A percentile compares a stretch with the other conserved stretches of the same genome.
phyloP scores from a whole-genome alignment of 2,113 vertebrate species.

The Hyaena hyaena region DNA sequence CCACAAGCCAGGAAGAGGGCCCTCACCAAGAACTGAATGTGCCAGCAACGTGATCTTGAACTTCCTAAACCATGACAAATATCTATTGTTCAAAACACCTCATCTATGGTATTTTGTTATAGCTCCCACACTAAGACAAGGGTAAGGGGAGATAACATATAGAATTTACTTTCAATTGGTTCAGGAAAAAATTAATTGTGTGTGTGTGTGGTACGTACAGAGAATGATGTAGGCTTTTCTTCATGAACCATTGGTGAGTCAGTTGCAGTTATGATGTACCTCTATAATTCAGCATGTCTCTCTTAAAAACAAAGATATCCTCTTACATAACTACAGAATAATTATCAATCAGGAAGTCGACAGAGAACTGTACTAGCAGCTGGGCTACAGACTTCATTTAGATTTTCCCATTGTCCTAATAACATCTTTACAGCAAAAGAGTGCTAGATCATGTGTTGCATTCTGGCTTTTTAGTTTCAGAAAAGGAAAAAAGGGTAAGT shows the following conservation, averaged over 20 bases:
- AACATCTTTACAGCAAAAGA: conserved; percentile 33
- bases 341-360: background rate
- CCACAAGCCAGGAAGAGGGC: background rate
- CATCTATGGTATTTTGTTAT: background rate
- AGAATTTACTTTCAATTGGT: background rate
- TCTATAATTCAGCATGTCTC: background rate
- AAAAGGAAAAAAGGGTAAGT: background rate
- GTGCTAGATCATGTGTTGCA: background rate
- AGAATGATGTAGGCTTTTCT: background rate
- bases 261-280: background rate
- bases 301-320: conserved; percentile 37
- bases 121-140: background rate
- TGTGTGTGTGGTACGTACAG: background rate
- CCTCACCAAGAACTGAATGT: background rate
- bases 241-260: background rate
- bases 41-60: background rate
- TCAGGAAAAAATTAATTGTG: background rate
- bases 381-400: background rate
- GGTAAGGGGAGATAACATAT: background rate
- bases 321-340: conserved; percentile 13
- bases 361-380: conserved; percentile 26
- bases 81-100: background rate
- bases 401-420: background rate
- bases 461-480: background rate
- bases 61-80: background rate